Conservation (phyloP, 2,888 invertebrate genomes). For the Philereme vetulata region DNA sequence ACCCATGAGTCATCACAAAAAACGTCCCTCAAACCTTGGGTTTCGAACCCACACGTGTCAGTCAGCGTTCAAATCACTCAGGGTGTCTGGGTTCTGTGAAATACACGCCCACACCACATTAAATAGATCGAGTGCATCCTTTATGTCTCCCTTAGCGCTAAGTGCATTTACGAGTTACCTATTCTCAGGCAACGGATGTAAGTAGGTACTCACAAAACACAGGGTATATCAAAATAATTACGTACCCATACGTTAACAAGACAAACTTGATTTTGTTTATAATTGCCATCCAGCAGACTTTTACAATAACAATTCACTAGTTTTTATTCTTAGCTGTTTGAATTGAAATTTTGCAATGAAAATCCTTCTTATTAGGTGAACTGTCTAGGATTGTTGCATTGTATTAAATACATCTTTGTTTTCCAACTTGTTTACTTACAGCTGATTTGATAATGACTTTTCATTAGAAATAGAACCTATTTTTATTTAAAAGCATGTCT, state of each 20-base stretch:
- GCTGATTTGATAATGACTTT: too few species aligned
- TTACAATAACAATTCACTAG: too few species aligned
- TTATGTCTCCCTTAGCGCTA: constrained; percentile 73
- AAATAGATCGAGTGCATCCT: constrained; percentile 75
- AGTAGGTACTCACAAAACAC: constrained; percentile 8
- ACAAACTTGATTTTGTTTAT: too few species aligned
- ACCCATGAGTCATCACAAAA: constrained; percentile 36
- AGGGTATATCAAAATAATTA: constrained; percentile 18
- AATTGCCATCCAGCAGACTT: too few species aligned
- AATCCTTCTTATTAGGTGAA: too few species aligned
- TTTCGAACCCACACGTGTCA: constrained; percentile 39
- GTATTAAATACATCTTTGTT: too few species aligned
- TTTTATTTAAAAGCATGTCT: not conserved
- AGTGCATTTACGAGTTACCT: constrained; percentile 76
- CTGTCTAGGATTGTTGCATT: too few species aligned
- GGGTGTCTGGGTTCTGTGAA: constrained; percentile 33
- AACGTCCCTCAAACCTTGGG: constrained; percentile 37
- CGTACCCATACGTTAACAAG: too few species aligned
- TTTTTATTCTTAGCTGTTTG: too few species aligned
- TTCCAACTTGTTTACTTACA: too few species aligned
- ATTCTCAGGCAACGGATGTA: constrained; percentile 51
- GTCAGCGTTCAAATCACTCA: constrained; percentile 41
- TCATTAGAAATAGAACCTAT: not conserved
- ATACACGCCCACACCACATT: constrained; percentile 66
- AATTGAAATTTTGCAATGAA: too few species aligned